Percentiles rank a stretch among this genome's conserved stretches.
phyloP scores from a whole-genome alignment of 2,113 vertebrate genomes.

The Corythornis madagascariensis region DNA sequence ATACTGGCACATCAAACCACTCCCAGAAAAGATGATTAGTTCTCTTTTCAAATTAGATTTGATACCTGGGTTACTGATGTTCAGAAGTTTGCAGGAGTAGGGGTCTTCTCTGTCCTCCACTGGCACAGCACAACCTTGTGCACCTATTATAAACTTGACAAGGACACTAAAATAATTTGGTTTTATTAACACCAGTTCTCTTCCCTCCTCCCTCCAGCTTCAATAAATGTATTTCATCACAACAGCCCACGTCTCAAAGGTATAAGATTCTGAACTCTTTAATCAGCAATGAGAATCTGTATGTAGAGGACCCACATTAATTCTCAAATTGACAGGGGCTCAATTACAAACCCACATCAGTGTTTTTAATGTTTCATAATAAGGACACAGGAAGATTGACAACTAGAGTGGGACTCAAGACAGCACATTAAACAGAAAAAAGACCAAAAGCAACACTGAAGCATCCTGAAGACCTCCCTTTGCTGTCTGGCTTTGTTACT shows the following conservation, averaged over 20 bases:
- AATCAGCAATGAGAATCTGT: neutral
- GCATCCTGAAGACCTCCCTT: neutral
- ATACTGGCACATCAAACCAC: neutral
- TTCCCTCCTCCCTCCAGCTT: constrained; percentile 34
- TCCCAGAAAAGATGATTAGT: neutral
- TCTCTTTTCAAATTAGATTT: neutral
- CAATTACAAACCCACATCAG: neutral
- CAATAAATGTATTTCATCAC: neutral
- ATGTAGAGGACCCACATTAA: neutral
- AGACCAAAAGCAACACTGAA: neutral
- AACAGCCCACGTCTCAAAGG: neutral
- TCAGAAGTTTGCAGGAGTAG: constrained; percentile 92
- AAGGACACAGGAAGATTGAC: neutral
- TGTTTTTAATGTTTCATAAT: neutral
- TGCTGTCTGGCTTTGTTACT: neutral
- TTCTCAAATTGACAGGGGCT: neutral
- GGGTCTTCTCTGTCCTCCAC: constrained; percentile 93
- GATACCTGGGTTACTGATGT: constrained; percentile 90
- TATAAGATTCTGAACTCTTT: neutral
- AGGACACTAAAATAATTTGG: constrained; percentile 83
- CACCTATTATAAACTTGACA: constrained; percentile 96
- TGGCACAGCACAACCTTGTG: constrained; percentile 88
- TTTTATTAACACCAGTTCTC: constrained; percentile 58
- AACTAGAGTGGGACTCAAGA: neutral
- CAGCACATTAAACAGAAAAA: neutral